phyloP scores from a whole-genome alignment of 2,888 invertebrate species.

The Dryomyza anilis region DNA sequence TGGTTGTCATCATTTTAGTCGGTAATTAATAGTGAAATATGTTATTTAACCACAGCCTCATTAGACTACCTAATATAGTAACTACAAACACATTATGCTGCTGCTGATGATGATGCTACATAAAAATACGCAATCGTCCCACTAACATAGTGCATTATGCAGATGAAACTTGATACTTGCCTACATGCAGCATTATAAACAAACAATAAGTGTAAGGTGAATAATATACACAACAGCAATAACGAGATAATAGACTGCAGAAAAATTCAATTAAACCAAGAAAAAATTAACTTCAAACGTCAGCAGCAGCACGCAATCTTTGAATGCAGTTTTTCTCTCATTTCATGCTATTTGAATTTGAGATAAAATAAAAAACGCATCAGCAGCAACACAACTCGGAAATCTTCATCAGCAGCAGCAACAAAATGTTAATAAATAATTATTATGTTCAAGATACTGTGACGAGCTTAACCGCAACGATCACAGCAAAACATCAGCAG shows the following conservation, averaged over 20 bases:
- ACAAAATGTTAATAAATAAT: constrained; percentile 23
- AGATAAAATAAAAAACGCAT: constrained; percentile 9
- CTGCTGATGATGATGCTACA: no score
- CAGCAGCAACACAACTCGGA: neutral
- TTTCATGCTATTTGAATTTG: constrained; percentile 24
- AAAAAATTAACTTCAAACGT: constrained; percentile 10
- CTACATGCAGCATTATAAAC: no score
- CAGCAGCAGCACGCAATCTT: neutral
- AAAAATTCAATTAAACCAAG: neutral
- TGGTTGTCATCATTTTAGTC: no score
- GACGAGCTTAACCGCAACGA: constrained; percentile 19
- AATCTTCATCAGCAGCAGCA: constrained; percentile 19
- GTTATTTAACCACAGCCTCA: no score
- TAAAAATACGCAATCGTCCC: no score
- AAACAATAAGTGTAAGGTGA: no score
- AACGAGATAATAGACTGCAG: neutral
- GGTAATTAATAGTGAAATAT: no score
- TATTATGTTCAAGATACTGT: constrained; percentile 22
- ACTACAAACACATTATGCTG: no score
- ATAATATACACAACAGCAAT: neutral
- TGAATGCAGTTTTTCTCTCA: constrained; percentile 11
- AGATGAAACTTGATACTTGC: no score
- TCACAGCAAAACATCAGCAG: neutral
- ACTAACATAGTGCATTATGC: no score
- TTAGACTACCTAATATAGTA: no score